These are phyloP conservation scores for Dendroctonus valens DNA, from an alignment of 1,140 invertebrate species.

Conservation along the genomic window DNA sequence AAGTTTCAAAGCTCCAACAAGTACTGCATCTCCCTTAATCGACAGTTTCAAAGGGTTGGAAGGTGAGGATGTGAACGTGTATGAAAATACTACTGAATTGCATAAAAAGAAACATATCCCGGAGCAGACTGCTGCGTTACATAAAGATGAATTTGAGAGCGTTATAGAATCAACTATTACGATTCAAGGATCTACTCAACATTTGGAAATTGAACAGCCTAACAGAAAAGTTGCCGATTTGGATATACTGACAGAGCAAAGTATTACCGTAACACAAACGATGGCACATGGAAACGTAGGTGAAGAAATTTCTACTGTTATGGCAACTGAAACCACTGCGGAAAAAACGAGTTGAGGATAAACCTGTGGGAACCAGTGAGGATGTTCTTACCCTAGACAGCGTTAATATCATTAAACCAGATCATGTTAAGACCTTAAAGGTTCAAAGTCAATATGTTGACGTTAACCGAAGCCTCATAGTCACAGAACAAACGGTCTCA, in stretches of 20 bases:
- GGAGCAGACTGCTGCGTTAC: slow-evolving; percentile 23
- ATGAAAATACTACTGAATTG: slow-evolving; percentile 30
- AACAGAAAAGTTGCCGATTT: slow-evolving; percentile 49
- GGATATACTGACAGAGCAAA: slow-evolving; percentile 51
- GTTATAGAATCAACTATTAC: slow-evolving; percentile 53
- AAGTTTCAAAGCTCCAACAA: slow-evolving; percentile 23
- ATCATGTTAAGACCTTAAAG: slow-evolving; percentile 50
- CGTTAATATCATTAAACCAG: slow-evolving; percentile 40
- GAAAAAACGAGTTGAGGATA: slow-evolving; percentile 49
- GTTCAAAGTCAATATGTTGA: slow-evolving; percentile 47
- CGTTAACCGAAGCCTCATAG: slow-evolving; percentile 51
- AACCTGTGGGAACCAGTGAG: slow-evolving; percentile 40
- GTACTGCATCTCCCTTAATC: slow-evolving; percentile 34
- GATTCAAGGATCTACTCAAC: slow-evolving; percentile 47
- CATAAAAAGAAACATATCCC: slow-evolving; percentile 33
- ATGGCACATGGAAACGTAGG: slow-evolving; percentile 53
- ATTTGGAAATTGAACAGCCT: slow-evolving; percentile 41
- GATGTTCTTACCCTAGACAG: slow-evolving; percentile 45
- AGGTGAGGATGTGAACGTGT: slow-evolving; percentile 39
- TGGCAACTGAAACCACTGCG: slow-evolving; percentile 50
- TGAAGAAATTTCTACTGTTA: slow-evolving; percentile 49
- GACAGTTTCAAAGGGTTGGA: slow-evolving; percentile 41
- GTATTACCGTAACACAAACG: slow-evolving; percentile 54
- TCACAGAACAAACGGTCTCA: slow-evolving; percentile 54
- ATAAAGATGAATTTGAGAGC: slow-evolving; percentile 44